A percentile compares a stretch with the other conserved stretches of the same genome.
phyloP scores from a whole-genome alignment of 2,888 invertebrate genomes.

The Drosophila gaucha region DNA sequence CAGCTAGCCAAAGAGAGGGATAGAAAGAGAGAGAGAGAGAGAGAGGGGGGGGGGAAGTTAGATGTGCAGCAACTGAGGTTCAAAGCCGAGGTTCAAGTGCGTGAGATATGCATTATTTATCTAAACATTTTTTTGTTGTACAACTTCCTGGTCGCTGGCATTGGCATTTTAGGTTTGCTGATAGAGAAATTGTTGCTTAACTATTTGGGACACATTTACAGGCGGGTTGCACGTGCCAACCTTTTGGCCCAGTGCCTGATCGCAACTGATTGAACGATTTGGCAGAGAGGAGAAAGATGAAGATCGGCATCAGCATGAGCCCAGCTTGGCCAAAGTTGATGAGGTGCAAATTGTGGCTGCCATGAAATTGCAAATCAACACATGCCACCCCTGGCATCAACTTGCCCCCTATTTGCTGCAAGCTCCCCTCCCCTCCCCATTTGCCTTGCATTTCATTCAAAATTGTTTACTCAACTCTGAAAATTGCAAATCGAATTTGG shows the following conservation, averaged over 20 bases:
- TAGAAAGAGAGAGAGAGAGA: not conserved
- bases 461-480: slow-evolving; percentile 75
- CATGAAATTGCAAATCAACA: slow-evolving; percentile 80
- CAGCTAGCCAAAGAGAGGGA: not conserved
- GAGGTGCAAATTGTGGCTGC: slow-evolving; percentile 79
- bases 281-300: slow-evolving; percentile 54
- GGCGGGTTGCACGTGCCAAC: slow-evolving; percentile 71
- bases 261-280: slow-evolving; percentile 74
- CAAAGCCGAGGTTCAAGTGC: slow-evolving; percentile 67
- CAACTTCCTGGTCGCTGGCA: slow-evolving; percentile 69
- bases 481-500: slow-evolving; percentile 60
- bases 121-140: slow-evolving; percentile 71
- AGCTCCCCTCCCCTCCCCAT: slow-evolving; percentile 3
- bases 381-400: slow-evolving; percentile 6
- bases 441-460: slow-evolving; percentile 71
- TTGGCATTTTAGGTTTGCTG: too few relatives aligned
- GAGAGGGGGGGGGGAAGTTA: too few relatives aligned
- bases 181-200: slow-evolving; percentile 56
- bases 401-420: not conserved
- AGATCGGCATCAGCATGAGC: slow-evolving; percentile 55
- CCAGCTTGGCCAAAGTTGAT: slow-evolving; percentile 39
- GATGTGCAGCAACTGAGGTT: slow-evolving; percentile 30
- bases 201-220: slow-evolving; percentile 70
- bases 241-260: slow-evolving; percentile 50
- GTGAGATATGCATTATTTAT: slow-evolving; percentile 84